Base-by-base conservation (phyloP, 1,140 invertebrate genomes). In the Drosophila tani region DNA sequence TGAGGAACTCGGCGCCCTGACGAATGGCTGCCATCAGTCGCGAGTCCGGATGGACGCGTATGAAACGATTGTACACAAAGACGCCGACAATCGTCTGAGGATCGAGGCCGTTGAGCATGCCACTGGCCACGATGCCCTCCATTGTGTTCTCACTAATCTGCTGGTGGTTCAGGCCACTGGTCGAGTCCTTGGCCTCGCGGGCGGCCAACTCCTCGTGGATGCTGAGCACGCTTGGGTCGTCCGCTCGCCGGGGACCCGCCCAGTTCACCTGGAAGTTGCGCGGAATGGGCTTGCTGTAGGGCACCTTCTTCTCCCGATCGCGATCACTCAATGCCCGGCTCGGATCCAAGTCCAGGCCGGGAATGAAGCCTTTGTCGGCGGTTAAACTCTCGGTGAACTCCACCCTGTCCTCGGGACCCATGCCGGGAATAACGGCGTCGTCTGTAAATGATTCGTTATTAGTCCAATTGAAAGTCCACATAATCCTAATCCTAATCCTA, bases 261-360 rank as follows among this genome's bases (percentile, higher is more conserved):
- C 98, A 99, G 66, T 98, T 97, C 27, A 97, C 97, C 93, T 99
- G 98, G 93, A 99, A 99, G 88, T 98, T 98, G 79, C 97, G 96
- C 5, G 98, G 98, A 92, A 99, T 99, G 15, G 98, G 98, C 92
- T 99, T 98, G 74, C 98, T 97, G 91, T 98, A 99, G 8, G 98
- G 98, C 35, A 96, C 96, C 93, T 96, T 97, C 85, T 97, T 98
- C 58, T 96, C 95, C 75, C 96, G 95, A 73, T 96, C 96, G 43
- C 96, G 95, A 81, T 94, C 94, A 40, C 87, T 92, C 27, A 93
- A 88, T 38, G 93, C 82, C 29, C 94, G 94, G n/a, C 94, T 94
- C 17, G 95, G 95, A 87, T 97, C 96, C 79, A 98, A 95, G 93
- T 98, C 97, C 12, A 99, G 93, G 19, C 98, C 98, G 50, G 98